Percentiles rank a stretch among this genome's conserved stretches.
Evolutionary conservation across 2,113 vertebrate species (phyloP).

Genomic region (human (Homo sapiens)): GRCh38 chr5:139216001-139216500

Average conservation of each 20-base stretch:
- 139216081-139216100: neutral
- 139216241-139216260: too few species aligned
- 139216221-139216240: too few species aligned
- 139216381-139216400: neutral
- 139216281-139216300: too few species aligned
- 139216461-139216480: neutral
- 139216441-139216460: neutral
- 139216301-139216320: neutral
- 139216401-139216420: neutral
- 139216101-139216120: neutral
- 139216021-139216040: neutral
- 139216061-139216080: neutral
- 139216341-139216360: neutral
- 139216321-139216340: conserved; percentile 6
- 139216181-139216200: too few species aligned
- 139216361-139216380: neutral
- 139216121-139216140: conserved; percentile 48
- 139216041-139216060: neutral
- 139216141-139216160: neutral
- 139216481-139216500: neutral
- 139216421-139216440: conserved; percentile 18
- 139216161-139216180: too few species aligned
- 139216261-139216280: too few species aligned
- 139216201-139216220: too few species aligned
- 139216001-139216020: neutral